Evolutionary conservation across 2,113 vertebrate species (phyloP).

Genomic region (Deroptyus accipitrinus): DNA sequence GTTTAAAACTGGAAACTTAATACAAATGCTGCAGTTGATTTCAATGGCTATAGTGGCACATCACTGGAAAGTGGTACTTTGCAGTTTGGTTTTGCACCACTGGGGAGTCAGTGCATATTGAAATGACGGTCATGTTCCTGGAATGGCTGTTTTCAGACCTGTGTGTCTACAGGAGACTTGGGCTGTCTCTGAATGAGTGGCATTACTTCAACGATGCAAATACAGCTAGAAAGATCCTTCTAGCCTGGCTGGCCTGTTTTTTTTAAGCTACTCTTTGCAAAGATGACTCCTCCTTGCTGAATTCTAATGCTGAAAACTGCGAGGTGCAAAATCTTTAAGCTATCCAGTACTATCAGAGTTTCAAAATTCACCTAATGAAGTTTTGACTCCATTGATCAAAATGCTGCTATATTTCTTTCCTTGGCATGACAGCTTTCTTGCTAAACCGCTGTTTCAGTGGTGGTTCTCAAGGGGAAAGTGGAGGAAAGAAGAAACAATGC

Average conservation of each 20-base stretch:
- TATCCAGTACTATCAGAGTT: neutral
- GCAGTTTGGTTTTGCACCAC: neutral
- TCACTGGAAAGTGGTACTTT: neutral
- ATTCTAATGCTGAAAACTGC: neutral
- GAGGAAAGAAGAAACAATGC: neutral
- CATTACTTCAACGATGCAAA: neutral
- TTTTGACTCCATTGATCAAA: neutral
- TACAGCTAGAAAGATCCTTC: neutral
- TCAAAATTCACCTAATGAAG: neutral
- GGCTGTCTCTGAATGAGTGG: accelerated
- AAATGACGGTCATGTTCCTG: accelerated
- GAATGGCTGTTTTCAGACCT: neutral
- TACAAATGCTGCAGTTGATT: neutral
- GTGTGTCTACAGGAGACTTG: accelerated
- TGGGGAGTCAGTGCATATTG: neutral
- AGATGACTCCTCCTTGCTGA: neutral
- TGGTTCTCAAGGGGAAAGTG: neutral
- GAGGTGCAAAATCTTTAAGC: neutral
- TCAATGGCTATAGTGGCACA: neutral
- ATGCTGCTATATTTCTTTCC: neutral
- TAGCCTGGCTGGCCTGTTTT: neutral
- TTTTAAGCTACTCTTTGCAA: neutral
- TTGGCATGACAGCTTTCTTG: neutral
- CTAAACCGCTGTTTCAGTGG: neutral
- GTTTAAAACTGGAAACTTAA: conserved; percentile 38